A percentile compares a stretch with the other conserved stretches of the same genome.
Conservation (phyloP, 2,797 vertebrate species). For the Crossoptilon crossoptilon region DNA sequence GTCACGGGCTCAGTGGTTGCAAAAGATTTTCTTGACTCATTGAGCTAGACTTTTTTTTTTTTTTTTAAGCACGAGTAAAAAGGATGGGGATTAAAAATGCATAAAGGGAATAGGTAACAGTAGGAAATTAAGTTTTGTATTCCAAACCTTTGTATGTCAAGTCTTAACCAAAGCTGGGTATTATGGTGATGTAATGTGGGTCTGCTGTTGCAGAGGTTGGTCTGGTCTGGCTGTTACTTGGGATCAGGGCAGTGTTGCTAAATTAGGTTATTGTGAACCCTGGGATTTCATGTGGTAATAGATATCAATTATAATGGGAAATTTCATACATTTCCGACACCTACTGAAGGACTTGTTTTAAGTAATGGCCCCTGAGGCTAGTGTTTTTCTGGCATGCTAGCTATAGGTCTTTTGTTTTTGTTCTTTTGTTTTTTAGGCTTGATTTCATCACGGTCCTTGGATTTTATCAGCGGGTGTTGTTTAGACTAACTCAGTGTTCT, state of each 20-base stretch:
- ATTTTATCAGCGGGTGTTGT: slow-evolving; percentile 60
- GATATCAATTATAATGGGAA: neutral
- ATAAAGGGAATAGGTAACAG: neutral
- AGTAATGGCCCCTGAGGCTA: neutral
- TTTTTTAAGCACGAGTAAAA: neutral
- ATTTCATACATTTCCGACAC: neutral
- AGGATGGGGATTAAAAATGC: slow-evolving; percentile 28
- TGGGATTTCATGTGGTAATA: neutral
- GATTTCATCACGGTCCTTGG: slow-evolving; percentile 71
- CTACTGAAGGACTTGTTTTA: neutral
- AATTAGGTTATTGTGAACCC: neutral
- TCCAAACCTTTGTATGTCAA: slow-evolving; percentile 22
- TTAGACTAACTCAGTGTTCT: slow-evolving; percentile 50
- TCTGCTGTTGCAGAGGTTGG: neutral
- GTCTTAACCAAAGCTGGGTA: slow-evolving; percentile 33
- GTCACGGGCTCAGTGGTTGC: slow-evolving; percentile 46
- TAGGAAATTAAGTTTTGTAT: neutral
- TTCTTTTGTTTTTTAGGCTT: slow-evolving; percentile 60
- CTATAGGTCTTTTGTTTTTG: slow-evolving; percentile 1
- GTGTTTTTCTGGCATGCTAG: slow-evolving; percentile 13
- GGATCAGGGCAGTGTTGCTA: neutral
- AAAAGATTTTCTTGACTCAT: slow-evolving; percentile 55
- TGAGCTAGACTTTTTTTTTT: neutral
- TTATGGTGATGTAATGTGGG: neutral
- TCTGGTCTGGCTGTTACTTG: neutral